Conservation (phyloP, 37 sponge, comb jelly and placozoan genomes). For the Diacarnus erythraeanus region DNA sequence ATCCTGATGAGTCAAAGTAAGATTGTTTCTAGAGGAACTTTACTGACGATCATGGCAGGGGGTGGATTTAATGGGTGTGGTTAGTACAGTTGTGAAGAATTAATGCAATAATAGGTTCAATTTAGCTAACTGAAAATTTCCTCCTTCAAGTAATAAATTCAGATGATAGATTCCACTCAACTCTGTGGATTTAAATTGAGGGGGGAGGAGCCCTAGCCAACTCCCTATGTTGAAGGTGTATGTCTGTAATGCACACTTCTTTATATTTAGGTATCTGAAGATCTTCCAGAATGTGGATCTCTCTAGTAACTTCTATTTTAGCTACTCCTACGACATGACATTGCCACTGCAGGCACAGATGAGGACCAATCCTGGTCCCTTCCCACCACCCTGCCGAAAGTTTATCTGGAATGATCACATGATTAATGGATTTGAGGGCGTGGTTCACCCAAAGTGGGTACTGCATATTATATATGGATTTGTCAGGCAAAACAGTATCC, state of each 20-base stretch:
- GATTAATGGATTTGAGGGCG: conserved; percentile 52
- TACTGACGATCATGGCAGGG: too few relatives aligned
- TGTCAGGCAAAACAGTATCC: conserved; percentile 88
- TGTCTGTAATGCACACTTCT: too few relatives aligned
- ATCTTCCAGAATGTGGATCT: conserved; percentile 95
- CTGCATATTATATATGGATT: conserved; percentile 89
- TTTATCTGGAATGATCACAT: conserved; percentile 90
- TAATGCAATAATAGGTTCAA: too few relatives aligned
- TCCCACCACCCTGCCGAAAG: conserved; percentile 64
- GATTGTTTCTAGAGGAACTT: background rate
- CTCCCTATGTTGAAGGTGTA: too few relatives aligned
- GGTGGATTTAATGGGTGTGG: too few relatives aligned
- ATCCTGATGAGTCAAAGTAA: conserved; percentile 69
- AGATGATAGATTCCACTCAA: background rate
- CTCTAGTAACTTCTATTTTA: conserved; percentile 97
- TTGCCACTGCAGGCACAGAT: conserved; percentile 81
- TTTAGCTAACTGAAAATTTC: too few relatives aligned
- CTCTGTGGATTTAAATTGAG: too few relatives aligned
- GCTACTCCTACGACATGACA: conserved; percentile 91
- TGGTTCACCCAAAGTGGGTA: conserved; percentile 75
- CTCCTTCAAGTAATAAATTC: too few relatives aligned
- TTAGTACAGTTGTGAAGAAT: too few relatives aligned
- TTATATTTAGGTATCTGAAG: conserved; percentile 71
- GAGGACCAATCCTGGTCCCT: conserved; percentile 54
- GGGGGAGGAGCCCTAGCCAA: too few relatives aligned